Conservation (phyloP, 2,797 vertebrate species). For the Tamandua tetradactyla region DNA sequence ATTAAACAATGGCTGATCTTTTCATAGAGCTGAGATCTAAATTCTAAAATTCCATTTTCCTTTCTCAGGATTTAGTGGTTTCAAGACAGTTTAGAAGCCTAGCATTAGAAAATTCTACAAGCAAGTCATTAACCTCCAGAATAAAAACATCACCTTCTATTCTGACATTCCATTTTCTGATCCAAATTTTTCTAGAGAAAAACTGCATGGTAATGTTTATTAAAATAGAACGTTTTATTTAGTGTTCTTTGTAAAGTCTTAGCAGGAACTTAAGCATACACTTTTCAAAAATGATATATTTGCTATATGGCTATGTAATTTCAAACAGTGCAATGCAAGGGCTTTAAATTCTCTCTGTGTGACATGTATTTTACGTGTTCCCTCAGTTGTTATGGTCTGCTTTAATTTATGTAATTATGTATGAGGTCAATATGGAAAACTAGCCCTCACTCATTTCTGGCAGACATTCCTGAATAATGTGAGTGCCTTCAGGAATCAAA, state of each 20-base stretch:
- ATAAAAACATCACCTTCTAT: background rate
- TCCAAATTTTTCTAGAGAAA: conserved; percentile 39
- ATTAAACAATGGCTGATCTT: conserved; percentile 28
- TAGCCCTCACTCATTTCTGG: conserved; percentile 55
- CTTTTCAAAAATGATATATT: conserved; percentile 70
- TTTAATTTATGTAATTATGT: conserved; percentile 75
- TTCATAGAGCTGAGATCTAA: background rate
- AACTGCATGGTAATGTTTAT: conserved; percentile 50
- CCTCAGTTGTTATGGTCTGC: conserved; percentile 66
- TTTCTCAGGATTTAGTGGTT: background rate
- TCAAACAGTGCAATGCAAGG: conserved; percentile 57
- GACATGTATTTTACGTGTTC: conserved; percentile 62
- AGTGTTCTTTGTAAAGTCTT: conserved; percentile 13
- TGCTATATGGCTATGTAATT: conserved; percentile 64
- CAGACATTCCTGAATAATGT: conserved; percentile 68
- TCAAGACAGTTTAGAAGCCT: conserved; percentile 14
- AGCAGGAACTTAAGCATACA: conserved; percentile 42
- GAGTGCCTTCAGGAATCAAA: conserved; percentile 50
- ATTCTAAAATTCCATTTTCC: background rate
- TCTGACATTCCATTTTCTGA: conserved; percentile 18
- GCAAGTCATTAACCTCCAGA: conserved; percentile 11
- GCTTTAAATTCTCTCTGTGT: conserved; percentile 29
- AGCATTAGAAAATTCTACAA: conserved; percentile 45
- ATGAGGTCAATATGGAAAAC: conserved; percentile 77
- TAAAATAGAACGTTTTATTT: conserved; percentile 52